phyloP scores from a whole-genome alignment of 2,888 invertebrate genomes.

The Dendrolimus pini region DNA sequence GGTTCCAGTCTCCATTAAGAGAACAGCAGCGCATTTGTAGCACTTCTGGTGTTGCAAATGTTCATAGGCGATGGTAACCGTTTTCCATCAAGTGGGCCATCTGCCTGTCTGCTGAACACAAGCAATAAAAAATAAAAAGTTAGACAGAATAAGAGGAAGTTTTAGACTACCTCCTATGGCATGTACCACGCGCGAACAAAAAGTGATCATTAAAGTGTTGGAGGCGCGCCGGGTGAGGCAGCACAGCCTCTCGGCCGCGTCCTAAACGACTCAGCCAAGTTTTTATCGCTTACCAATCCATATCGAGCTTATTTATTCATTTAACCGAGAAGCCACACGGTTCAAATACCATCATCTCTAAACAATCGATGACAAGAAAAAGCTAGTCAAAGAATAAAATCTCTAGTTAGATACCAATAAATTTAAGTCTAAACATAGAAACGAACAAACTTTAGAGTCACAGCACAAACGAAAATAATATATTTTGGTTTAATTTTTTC shows the following conservation, averaged over 20 bases:
- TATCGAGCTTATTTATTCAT: slow-evolving; percentile 60
- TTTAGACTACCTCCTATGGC: slow-evolving; percentile 19
- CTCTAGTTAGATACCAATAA: slow-evolving; percentile 14
- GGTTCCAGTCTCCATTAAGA: no score
- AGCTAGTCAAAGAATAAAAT: slow-evolving; percentile 17
- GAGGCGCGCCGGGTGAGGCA: slow-evolving; percentile 59
- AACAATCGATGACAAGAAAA: not conserved
- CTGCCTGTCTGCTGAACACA: no score
- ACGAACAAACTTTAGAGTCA: no score
- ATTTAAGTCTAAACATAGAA: not conserved
- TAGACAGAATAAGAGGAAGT: no score
- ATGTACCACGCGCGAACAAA: slow-evolving; percentile 49
- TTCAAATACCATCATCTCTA: slow-evolving; percentile 29
- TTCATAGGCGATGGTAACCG: no score
- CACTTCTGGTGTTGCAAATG: no score
- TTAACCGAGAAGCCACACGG: slow-evolving; percentile 44
- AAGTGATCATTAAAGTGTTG: slow-evolving; percentile 71
- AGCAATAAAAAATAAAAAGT: no score
- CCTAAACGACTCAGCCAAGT: slow-evolving; percentile 63
- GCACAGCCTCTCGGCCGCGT: slow-evolving; percentile 52
- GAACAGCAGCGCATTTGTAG: no score
- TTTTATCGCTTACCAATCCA: slow-evolving; percentile 68
- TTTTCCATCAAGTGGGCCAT: no score
- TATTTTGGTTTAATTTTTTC: no score
- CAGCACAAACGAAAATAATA: no score